These are phyloP conservation scores for Calameuta filiformis DNA, from an alignment of 2,888 invertebrate genomes.

Conservation along the genomic window DNA sequence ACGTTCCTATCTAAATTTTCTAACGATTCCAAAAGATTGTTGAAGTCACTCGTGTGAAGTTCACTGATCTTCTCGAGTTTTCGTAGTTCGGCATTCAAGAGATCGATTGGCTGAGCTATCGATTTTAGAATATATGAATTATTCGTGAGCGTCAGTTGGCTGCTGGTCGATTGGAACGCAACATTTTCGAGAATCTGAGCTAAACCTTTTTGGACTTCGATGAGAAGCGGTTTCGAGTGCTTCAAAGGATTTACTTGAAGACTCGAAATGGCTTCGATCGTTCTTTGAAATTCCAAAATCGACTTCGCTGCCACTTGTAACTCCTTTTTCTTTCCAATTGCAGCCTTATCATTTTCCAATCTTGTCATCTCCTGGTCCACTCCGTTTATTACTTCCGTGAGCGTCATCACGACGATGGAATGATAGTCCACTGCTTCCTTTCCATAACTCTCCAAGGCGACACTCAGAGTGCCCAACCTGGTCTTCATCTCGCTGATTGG, in stretches of 20 bases:
- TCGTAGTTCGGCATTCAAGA: conserved; percentile 12
- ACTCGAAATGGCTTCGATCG: conserved; percentile 16
- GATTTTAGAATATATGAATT: conserved; percentile 17
- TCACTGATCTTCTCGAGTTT: conserved; percentile 12
- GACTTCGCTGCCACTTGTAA: conserved; percentile 21
- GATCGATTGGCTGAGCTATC: conserved; percentile 15
- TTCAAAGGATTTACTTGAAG: conserved; percentile 20
- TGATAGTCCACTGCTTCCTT: conserved; percentile 42
- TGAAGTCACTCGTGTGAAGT: conserved; percentile 18
- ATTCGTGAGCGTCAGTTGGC: conserved; percentile 12
- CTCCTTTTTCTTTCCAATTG: conserved; percentile 28
- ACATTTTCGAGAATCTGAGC: conserved; percentile 26
- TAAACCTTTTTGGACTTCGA: conserved; percentile 26
- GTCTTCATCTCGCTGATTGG: conserved; percentile 49
- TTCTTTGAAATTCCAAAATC: conserved; percentile 19
- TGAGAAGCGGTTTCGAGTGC: conserved; percentile 15
- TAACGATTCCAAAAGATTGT: conserved; percentile 16
- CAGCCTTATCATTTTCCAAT: conserved; percentile 21
- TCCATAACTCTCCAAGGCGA: conserved; percentile 54
- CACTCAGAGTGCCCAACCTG: conserved; percentile 47
- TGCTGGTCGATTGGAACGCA: conserved; percentile 15
- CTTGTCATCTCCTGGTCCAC: conserved; percentile 38
- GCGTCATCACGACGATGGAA: conserved; percentile 43
- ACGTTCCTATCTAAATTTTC: conserved; percentile 16
- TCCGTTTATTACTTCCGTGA: conserved; percentile 40